Percentiles rank a stretch among this genome's conserved stretches.
Conservation (phyloP, 2,113 vertebrate genomes). For the Puffinus mauretanicus region DNA sequence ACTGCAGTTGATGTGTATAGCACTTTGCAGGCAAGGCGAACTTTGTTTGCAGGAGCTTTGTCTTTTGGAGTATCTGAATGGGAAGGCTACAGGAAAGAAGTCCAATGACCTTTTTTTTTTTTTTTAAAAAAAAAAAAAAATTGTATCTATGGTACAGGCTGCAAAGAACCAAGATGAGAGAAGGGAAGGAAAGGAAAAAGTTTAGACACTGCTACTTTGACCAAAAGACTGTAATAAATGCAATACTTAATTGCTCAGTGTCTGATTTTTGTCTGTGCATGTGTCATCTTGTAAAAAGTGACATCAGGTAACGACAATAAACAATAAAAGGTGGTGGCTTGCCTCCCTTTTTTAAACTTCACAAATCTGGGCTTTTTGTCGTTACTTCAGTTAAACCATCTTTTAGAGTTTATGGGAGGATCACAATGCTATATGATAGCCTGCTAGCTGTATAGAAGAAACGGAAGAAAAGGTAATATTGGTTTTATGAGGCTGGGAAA, state of each 20-base stretch:
- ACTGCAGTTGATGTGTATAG: neutral
- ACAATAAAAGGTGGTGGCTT: neutral
- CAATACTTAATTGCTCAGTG: neutral
- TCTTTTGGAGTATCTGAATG: neutral
- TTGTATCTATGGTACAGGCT: neutral
- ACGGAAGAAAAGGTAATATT: neutral
- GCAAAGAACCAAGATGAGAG: neutral
- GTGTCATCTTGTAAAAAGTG: constrained; percentile 7
- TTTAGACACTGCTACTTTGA: neutral
- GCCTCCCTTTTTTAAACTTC: neutral
- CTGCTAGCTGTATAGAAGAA: neutral
- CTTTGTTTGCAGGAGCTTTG: neutral
- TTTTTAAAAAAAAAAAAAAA: neutral
- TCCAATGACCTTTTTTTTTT: neutral
- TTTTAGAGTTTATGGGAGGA: neutral
- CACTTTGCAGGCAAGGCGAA: neutral
- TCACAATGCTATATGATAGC: neutral
- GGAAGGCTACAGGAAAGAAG: neutral
- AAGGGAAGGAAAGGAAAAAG: neutral
- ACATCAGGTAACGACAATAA: neutral
- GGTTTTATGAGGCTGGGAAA: neutral
- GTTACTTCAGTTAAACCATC: neutral
- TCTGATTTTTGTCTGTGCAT: neutral
- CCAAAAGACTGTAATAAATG: neutral
- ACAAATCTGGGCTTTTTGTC: neutral